phyloP scores from a whole-genome alignment of 2,888 invertebrate genomes.

The Drosophila mercatorum region DNA sequence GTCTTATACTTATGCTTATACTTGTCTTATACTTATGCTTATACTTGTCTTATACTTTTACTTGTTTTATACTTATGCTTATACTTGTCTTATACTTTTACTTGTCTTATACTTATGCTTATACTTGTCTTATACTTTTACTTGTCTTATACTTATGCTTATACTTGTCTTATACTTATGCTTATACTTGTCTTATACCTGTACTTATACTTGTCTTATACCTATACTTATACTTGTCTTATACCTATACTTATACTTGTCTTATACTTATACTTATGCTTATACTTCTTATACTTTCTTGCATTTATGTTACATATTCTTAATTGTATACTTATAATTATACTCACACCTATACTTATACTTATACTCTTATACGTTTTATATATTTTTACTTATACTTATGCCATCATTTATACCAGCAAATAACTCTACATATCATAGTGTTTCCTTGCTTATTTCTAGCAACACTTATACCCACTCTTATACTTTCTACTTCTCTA shows the following conservation, averaged over 20 bases:
- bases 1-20: background rate
- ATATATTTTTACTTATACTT: background rate
- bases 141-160: background rate
- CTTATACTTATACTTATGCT: background rate
- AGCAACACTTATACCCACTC: background rate
- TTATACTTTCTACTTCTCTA: background rate
- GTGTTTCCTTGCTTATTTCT: background rate
- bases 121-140: conserved; percentile 4
- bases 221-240: conserved; percentile 1
- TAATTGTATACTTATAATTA: background rate
- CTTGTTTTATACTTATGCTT: background rate
- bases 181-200: background rate
- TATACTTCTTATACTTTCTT: background rate
- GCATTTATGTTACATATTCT: no score
- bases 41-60: background rate
- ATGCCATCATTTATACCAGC: background rate
- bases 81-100: background rate
- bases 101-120: background rate
- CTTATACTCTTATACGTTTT: background rate
- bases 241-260: background rate
- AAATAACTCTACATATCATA: background rate
- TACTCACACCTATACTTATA: background rate
- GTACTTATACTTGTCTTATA: background rate
- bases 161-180: background rate
- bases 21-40: background rate